phyloP scores from a whole-genome alignment of 2,113 vertebrate genomes.

The Oryzias curvinotus region DNA sequence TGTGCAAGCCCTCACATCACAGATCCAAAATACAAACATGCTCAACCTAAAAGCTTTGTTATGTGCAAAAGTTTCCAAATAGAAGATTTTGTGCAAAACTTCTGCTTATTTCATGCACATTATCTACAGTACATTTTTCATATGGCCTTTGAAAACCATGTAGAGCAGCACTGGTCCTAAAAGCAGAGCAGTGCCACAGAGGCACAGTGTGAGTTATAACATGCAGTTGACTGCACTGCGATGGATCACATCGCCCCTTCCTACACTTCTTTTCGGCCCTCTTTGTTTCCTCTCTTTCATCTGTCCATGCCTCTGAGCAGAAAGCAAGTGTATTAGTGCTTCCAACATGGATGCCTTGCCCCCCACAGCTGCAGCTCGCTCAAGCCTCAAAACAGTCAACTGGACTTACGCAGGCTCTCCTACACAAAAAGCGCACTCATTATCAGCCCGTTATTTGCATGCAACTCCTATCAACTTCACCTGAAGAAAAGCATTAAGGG shows the following conservation, averaged over 20 bases:
- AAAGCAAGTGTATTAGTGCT: conserved; percentile 43
- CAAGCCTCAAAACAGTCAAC: conserved; percentile 24
- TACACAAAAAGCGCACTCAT: conserved; percentile 36
- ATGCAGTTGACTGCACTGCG: conserved; percentile 47
- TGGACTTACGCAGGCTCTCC: conserved; percentile 14
- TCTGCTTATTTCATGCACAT: conserved; percentile 46
- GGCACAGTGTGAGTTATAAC: conserved; percentile 31
- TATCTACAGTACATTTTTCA: conserved; percentile 9
- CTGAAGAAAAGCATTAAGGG: conserved; percentile 53
- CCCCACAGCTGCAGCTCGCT: conserved; percentile 34
- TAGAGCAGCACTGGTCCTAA: conserved; percentile 34
- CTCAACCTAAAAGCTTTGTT: conserved; percentile 1
- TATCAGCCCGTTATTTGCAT: conserved; percentile 49
- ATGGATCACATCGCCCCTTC: conserved; percentile 27
- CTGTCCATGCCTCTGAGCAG: conserved; percentile 25
- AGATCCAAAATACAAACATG: conserved; percentile 50
- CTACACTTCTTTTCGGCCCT: conserved; percentile 15
- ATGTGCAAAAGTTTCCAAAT: conserved; percentile 25
- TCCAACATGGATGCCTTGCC: conserved; percentile 38
- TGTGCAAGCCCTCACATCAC: conserved; percentile 44
- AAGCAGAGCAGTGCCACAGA: conserved; percentile 43
- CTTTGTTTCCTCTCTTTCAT: conserved; percentile 20
- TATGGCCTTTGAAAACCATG: conserved; percentile 5
- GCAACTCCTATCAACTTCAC: conserved; percentile 51
- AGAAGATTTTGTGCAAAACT: conserved; percentile 26